phyloP scores from a whole-genome alignment of 2,888 invertebrate species.

The Cosmopolites sordidus region DNA sequence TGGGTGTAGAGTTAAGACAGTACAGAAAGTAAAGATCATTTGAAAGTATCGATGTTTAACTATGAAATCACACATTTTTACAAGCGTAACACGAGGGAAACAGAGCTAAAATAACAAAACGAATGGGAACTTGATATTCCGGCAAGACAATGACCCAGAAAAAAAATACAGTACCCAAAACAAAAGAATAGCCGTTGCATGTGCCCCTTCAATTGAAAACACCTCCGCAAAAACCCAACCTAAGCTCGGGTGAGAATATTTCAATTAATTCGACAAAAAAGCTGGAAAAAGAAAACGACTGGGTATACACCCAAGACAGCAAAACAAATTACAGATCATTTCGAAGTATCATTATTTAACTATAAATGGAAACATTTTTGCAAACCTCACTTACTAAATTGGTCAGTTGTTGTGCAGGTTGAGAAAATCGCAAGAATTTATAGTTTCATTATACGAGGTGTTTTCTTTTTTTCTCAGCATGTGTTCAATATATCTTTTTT shows the following conservation, averaged over 20 bases:
- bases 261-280: not conserved
- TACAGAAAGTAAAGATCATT: no score
- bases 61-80: not conserved
- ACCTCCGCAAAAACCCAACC: not conserved
- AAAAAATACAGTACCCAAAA: not conserved
- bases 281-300: not conserved
- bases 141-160: not conserved
- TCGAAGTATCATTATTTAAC: not conserved
- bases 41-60: not conserved
- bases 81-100: no score
- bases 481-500: no score
- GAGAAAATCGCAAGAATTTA: no score
- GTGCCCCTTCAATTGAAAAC: not conserved
- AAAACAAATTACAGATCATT: not conserved
- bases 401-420: no score
- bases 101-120: not conserved
- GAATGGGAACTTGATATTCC: not conserved
- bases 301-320: not conserved
- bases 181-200: not conserved
- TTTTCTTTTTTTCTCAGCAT: no score
- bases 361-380: not conserved
- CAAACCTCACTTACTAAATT: no score
- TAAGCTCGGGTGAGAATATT: conserved; percentile 1
- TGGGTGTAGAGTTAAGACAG: no score
- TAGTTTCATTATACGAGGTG: no score